phyloP scores from a whole-genome alignment of 2,113 vertebrate genomes.

The Dolichotis patagonum region DNA sequence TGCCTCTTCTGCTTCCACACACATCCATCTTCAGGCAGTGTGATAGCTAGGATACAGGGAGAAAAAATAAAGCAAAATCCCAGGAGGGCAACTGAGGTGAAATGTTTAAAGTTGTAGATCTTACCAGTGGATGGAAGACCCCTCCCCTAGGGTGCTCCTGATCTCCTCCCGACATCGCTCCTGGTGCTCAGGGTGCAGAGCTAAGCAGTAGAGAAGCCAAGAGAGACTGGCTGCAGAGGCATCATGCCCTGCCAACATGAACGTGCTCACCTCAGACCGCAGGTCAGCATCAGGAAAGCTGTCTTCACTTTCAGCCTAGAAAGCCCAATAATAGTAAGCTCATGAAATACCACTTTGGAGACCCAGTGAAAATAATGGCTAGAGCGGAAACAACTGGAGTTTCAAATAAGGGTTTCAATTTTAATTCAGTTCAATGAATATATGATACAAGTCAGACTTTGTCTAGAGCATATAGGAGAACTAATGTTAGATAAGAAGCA shows the following conservation, averaged over 20 bases:
- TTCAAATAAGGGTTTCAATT: slow-evolving; percentile 31
- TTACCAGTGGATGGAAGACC: slow-evolving; percentile 89
- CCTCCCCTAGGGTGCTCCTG: slow-evolving; percentile 81
- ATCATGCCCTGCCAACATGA: slow-evolving; percentile 92
- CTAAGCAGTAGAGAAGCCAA: slow-evolving; percentile 90
- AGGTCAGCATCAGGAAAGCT: slow-evolving; percentile 89
- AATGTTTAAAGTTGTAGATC: slow-evolving; percentile 52
- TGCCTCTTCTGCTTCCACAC: background rate
- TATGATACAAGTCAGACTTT: background rate
- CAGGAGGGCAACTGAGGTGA: background rate
- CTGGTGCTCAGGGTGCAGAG: slow-evolving; percentile 91
- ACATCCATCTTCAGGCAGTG: background rate
- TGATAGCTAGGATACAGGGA: background rate
- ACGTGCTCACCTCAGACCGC: slow-evolving; percentile 90
- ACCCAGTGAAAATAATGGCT: background rate
- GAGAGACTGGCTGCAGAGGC: slow-evolving; percentile 88
- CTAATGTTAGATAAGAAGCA: slow-evolving; percentile 19
- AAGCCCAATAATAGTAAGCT: background rate
- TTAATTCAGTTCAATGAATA: slow-evolving; percentile 22
- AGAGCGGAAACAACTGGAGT: background rate
- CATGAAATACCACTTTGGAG: background rate
- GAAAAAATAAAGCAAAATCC: slow-evolving; percentile 3
- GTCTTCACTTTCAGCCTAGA: slow-evolving; percentile 88
- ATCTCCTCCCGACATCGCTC: slow-evolving; percentile 90
- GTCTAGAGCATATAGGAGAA: background rate